phyloP scores from a whole-genome alignment of 2,797 vertebrate genomes.

The Tympanoctomys barrerae region DNA sequence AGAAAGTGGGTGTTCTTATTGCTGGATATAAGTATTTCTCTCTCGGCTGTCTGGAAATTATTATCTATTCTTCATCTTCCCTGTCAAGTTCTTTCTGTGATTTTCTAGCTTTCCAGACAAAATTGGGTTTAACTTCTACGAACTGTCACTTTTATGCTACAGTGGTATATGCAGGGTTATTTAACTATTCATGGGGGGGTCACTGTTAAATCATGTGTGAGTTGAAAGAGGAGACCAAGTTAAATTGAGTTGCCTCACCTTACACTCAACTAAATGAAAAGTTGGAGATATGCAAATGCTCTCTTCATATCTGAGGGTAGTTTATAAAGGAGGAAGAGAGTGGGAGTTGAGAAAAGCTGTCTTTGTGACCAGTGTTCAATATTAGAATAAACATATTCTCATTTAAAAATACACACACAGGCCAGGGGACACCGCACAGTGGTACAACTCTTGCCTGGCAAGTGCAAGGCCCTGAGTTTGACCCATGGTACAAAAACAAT shows the following conservation, averaged over 20 bases:
- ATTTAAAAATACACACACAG: neutral
- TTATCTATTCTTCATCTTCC: neutral
- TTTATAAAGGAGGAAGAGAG: neutral
- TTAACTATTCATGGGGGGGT: neutral
- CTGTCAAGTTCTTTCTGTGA: neutral
- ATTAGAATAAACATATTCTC: neutral
- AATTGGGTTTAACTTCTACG: slow-evolving; percentile 6
- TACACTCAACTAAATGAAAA: neutral
- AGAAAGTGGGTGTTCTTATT: neutral
- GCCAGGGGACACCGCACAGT: too few relatives aligned
- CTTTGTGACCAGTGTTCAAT: neutral
- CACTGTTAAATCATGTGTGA: neutral
- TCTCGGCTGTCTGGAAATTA: neutral
- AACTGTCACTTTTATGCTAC: slow-evolving; percentile 26
- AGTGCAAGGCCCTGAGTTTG: neutral
- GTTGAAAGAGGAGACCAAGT: slow-evolving; percentile 35
- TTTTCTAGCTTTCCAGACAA: slow-evolving; percentile 35
- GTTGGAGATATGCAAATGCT: neutral
- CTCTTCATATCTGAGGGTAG: neutral
- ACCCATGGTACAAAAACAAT: neutral
- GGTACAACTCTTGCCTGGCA: neutral
- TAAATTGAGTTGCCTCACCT: neutral
- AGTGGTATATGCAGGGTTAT: neutral
- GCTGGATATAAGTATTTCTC: neutral
- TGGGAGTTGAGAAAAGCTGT: neutral